Evolutionary conservation across 1,140 invertebrate species (phyloP), one percentile per base, ranked within the genome.

Genomic region (Drosophila fuyamai): DNA sequence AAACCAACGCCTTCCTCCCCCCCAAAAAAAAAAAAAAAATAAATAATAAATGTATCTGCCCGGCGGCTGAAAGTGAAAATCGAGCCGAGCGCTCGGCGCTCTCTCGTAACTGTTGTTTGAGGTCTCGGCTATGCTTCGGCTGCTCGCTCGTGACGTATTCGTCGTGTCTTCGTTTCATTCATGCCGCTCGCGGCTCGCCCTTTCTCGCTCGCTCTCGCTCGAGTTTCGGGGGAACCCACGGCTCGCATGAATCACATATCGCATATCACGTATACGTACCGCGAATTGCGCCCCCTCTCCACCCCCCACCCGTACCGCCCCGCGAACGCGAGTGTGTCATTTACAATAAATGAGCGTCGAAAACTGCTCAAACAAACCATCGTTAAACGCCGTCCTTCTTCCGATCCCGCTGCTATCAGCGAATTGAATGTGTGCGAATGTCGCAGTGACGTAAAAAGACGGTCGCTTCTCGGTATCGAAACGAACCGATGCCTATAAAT

Each of bases 401-500:
- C n/a, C 16, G 7, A 16, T 8, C 27, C 10, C 4, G 29, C 1
- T 10, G 13, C 8, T 66, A 63, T 65, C 62, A 38, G 32, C 10
- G 4, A 9, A 32, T 41, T 29, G 8, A 10, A 16, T 35, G 14
- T n/a, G 43, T 57, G 50, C 29, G 67, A 71, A 29, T 32, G 18
- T 13, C 7, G 47, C 47, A 2, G 71, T 83, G 81, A 83, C 76
- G 81, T 84, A 71, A 84, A 76, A 71, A 76, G 63, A 65, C 79
- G 57, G 36, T 4, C 27, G 44, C 5, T 57, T 57, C 51, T 13
- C 18, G 29, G 51, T 48, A 36, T n/a, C 46, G 46, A 16, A 12
- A 3, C 47, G 47, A 50, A 14, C 18, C 13, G 44, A 23, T 23
- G 23, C 23, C 73, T 76, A 76, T 46, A 76, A 76, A 76, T 76